Conservation (phyloP, 2,888 invertebrate genomes). For the Elysia crispata region DNA sequence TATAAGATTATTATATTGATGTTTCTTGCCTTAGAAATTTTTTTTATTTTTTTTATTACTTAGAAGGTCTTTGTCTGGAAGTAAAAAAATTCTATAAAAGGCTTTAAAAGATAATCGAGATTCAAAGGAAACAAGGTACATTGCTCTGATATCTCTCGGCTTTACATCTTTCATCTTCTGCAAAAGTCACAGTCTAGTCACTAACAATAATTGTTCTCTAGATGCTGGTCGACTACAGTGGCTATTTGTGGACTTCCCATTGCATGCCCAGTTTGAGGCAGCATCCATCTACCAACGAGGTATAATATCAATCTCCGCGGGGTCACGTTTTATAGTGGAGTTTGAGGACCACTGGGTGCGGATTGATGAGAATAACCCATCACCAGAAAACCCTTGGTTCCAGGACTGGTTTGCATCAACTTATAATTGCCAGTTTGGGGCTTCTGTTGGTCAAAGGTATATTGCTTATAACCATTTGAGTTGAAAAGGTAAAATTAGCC, state of each 20-base stretch:
- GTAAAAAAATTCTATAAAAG: no score
- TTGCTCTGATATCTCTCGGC: no score
- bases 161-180: no score
- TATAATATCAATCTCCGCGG: conserved; percentile 64
- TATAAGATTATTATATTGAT: no score
- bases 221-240: conserved; percentile 71
- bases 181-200: no score
- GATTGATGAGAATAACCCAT: conserved; percentile 61
- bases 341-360: conserved; percentile 75
- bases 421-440: conserved; percentile 45
- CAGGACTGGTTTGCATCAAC: conserved; percentile 68
- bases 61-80: no score
- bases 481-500: no score
- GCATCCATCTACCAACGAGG: conserved; percentile 66
- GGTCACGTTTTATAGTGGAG: conserved; percentile 68
- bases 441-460: conserved; percentile 24
- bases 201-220: background rate
- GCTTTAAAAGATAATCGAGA: no score
- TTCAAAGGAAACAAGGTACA: no score
- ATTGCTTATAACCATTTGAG: no score
- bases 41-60: no score
- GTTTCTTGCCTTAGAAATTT: no score
- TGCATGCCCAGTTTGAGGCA: conserved; percentile 55
- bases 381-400: conserved; percentile 70
- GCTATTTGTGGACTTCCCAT: conserved; percentile 67